Conservation (phyloP, 2,888 invertebrate species). For the Sicus ferrugineus region DNA sequence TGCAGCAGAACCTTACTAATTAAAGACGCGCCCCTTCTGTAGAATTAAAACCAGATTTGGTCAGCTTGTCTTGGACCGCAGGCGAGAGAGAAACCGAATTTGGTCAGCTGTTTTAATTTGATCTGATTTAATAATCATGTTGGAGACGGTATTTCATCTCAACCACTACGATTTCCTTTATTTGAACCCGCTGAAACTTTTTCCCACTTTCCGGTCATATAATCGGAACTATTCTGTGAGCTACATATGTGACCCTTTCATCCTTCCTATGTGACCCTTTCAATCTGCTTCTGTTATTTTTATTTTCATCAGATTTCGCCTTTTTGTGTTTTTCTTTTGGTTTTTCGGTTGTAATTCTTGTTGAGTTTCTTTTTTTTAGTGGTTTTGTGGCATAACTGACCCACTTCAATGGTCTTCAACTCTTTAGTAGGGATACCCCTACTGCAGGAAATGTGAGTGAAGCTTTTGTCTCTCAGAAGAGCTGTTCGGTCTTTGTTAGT, state of each 20-base stretch:
- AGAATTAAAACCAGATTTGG: background rate
- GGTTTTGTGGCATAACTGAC: slow-evolving; percentile 36
- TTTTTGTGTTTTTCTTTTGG: slow-evolving; percentile 5
- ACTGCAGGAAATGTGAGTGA: background rate
- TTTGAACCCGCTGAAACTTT: background rate
- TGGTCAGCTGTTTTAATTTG: background rate
- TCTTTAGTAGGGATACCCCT: too few relatives aligned
- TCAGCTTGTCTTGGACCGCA: background rate
- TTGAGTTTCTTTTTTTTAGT: too few relatives aligned
- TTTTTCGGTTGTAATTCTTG: too few relatives aligned
- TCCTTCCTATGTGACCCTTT: background rate
- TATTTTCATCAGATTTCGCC: slow-evolving; percentile 20
- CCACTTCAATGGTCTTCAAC: slow-evolving; percentile 28
- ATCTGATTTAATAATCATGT: slow-evolving; percentile 14
- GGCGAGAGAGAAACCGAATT: slow-evolving; percentile 3
- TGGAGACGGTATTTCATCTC: background rate
- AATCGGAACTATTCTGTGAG: background rate
- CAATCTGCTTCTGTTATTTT: slow-evolving; percentile 3
- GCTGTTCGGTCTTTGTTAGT: too few relatives aligned
- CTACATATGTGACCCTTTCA: too few relatives aligned
- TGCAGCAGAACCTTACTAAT: slow-evolving; percentile 19
- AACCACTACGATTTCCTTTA: background rate
- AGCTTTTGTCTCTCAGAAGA: too few relatives aligned
- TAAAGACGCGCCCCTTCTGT: slow-evolving; percentile 18
- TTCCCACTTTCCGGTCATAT: background rate